Evolutionary conservation across 2,113 vertebrate species (phyloP).

Genomic region (Octodon degus): DNA sequence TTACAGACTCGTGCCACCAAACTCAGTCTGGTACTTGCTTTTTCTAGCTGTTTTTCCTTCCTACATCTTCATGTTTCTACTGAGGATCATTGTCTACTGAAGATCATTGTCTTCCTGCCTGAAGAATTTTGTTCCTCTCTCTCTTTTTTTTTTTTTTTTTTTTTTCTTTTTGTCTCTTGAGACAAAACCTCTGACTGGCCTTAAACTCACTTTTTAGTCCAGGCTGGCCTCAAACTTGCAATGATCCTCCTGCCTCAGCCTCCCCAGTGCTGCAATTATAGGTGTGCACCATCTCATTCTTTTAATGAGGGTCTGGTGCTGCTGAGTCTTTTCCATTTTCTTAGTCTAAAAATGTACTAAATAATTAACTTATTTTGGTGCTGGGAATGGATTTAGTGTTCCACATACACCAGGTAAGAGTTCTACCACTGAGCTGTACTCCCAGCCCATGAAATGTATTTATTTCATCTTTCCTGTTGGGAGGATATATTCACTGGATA

Average conservation of each 20-base stretch:
- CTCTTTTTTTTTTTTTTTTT: no score
- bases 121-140: not conserved
- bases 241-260: no score
- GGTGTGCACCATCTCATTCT: not conserved
- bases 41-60: constrained; percentile 7
- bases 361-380: not conserved
- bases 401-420: not conserved
- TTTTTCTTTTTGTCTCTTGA: no score
- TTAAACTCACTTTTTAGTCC: no score
- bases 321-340: not conserved
- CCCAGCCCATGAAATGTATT: not conserved
- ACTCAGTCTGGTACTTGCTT: not conserved
- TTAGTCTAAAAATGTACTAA: not conserved
- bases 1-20: no score
- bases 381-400: not conserved
- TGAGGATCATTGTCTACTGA: not conserved
- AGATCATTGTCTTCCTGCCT: not conserved
- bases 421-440: not conserved
- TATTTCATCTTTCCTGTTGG: not conserved
- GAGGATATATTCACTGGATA: not conserved
- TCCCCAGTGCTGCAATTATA: no score
- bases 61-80: not conserved
- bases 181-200: no score
- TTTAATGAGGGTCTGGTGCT: not conserved
- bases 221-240: no score